Conservation (phyloP, 23 tunicate species). For the Clavelina lepadiformis region DNA sequence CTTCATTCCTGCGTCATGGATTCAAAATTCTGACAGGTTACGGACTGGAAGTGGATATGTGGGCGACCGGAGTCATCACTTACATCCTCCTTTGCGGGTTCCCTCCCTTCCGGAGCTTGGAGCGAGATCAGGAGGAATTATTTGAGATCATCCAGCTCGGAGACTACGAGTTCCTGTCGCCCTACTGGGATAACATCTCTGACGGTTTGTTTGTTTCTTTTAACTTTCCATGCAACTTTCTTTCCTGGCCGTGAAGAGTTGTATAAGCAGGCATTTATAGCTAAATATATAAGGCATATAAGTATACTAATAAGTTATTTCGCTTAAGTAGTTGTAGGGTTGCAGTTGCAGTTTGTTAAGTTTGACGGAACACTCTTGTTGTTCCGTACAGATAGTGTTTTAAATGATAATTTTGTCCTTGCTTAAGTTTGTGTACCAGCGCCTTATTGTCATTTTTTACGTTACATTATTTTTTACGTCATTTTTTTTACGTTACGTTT, state of each 20-base stretch:
- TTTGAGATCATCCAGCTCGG: conserved; percentile 95
- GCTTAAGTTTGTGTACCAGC: too few species aligned
- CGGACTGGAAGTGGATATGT: conserved; percentile 79
- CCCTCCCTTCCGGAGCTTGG: conserved; percentile 90
- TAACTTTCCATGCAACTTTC: not conserved
- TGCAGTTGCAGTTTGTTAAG: too few species aligned
- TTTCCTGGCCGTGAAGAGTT: not conserved
- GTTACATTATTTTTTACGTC: too few species aligned
- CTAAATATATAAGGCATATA: too few species aligned
- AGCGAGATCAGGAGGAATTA: conserved; percentile 88
- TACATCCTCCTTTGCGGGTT: conserved; percentile 87
- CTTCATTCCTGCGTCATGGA: too few species aligned
- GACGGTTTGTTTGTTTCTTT: conserved; percentile 47
- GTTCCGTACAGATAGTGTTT: too few species aligned
- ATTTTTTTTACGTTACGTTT: not conserved
- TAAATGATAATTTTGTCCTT: too few species aligned
- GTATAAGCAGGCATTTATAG: too few species aligned
- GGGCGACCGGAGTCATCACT: conserved; percentile 94
- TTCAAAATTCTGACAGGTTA: conserved; percentile 25
- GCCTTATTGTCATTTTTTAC: too few species aligned
- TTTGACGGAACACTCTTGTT: too few species aligned
- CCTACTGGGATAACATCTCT: conserved; percentile 97
- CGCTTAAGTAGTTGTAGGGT: too few species aligned
- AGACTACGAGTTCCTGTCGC: conserved; percentile 96
- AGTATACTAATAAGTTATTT: too few species aligned